A percentile compares a stretch with the other conserved stretches of the same genome.
phyloP scores from a whole-genome alignment of 2,888 invertebrate genomes.

The Apeira syringaria region DNA sequence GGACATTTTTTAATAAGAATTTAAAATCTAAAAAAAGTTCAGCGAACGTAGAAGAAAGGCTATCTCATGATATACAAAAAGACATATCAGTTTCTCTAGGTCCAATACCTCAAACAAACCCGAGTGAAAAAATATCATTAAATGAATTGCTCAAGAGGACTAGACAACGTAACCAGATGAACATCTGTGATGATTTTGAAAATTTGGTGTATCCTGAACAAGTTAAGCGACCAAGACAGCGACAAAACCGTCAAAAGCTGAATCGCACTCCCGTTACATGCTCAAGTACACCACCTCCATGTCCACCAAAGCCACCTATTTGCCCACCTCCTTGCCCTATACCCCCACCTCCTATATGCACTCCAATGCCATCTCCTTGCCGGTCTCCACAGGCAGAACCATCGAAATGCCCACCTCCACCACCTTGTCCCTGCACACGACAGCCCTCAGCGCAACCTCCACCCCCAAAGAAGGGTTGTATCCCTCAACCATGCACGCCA shows the following conservation, averaged over 20 bases:
- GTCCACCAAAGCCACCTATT: not conserved
- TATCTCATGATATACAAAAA: not conserved
- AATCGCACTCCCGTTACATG: not conserved
- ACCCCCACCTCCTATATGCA: not conserved
- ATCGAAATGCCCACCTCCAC: not conserved
- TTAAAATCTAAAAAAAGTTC: not conserved
- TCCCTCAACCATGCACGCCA: constrained; percentile 1
- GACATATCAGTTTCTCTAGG: not conserved
- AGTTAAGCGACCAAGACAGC: not conserved
- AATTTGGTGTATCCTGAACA: not conserved
- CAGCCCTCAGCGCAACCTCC: not conserved
- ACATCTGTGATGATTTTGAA: not conserved
- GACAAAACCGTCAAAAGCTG: not conserved
- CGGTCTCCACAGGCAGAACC: no score
- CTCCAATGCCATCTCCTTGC: not conserved
- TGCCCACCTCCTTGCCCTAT: constrained; percentile 1
- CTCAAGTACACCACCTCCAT: not conserved
- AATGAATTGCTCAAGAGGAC: not conserved
- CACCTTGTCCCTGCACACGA: not conserved
- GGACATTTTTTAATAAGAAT: not conserved
- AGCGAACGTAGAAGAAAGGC: not conserved
- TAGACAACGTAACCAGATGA: not conserved
- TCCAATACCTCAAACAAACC: not conserved
- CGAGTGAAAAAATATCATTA: not conserved
- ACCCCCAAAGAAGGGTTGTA: not conserved